phyloP scores from a whole-genome alignment of 2,888 invertebrate species.

The Dicyrtoma fusca region DNA sequence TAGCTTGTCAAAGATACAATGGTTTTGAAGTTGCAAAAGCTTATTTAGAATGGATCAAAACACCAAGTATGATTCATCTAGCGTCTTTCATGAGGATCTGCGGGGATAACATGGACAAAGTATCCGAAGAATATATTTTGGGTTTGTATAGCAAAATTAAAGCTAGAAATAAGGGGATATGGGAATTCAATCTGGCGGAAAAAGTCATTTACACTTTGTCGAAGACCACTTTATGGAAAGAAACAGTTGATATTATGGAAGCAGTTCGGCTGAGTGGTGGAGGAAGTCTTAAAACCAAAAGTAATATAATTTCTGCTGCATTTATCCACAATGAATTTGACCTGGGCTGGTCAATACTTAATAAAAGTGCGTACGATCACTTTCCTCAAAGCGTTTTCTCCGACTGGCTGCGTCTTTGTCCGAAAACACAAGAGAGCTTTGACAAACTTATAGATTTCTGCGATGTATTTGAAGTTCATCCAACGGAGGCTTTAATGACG shows the following conservation, averaged over 20 bases:
- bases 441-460: constrained; percentile 67
- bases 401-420: constrained; percentile 64
- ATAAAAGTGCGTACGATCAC: constrained; percentile 62
- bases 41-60: constrained; percentile 66
- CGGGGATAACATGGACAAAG: constrained; percentile 58
- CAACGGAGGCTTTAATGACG: constrained; percentile 59
- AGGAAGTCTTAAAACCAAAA: constrained; percentile 56
- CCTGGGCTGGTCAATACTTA: constrained; percentile 68
- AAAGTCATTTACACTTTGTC: constrained; percentile 68
- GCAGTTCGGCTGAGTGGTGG: constrained; percentile 62
- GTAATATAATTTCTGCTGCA: constrained; percentile 65
- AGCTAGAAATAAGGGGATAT: constrained; percentile 64
- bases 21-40: constrained; percentile 64
- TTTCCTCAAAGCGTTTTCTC: constrained; percentile 63
- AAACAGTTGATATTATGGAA: constrained; percentile 66
- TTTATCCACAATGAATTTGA: constrained; percentile 65
- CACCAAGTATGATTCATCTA: constrained; percentile 39
- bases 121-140: constrained; percentile 65
- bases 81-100: constrained; percentile 37
- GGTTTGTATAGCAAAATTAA: constrained; percentile 63
- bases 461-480: constrained; percentile 62
- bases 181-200: constrained; percentile 67
- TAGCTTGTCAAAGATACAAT: constrained; percentile 62
- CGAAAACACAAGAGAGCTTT: constrained; percentile 61
- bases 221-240: constrained; percentile 68